Evolutionary conservation across 2,888 invertebrate species (phyloP).

Genomic region (Hofmannophila pseudospretella): DNA sequence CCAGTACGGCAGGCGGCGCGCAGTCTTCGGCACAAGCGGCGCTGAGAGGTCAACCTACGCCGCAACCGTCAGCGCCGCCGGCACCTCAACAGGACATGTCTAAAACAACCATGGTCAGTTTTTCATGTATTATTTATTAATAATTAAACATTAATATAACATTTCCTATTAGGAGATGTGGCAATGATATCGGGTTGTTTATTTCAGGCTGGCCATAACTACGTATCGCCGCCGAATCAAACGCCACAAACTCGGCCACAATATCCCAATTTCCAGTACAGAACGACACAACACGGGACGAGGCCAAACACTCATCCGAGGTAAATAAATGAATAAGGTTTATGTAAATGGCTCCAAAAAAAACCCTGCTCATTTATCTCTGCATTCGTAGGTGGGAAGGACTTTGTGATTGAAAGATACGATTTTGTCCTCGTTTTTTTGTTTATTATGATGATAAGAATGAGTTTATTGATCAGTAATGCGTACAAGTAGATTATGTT

Average conservation of each 20-base stretch:
- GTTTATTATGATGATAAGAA: no score
- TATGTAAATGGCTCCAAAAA: no score
- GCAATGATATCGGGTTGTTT: not conserved
- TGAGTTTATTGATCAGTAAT: no score
- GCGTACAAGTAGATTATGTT: no score
- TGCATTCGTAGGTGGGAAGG: no score
- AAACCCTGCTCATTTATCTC: no score
- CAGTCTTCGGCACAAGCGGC: slow-evolving; percentile 46
- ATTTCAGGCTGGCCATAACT: slow-evolving; percentile 62
- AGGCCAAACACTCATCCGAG: slow-evolving; percentile 62
- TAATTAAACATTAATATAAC: no score
- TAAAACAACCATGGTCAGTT: slow-evolving; percentile 54
- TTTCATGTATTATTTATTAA: not conserved
- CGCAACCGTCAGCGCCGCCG: slow-evolving; percentile 61
- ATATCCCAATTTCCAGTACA: slow-evolving; percentile 54
- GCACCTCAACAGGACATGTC: slow-evolving; percentile 64
- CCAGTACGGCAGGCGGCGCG: slow-evolving; percentile 43
- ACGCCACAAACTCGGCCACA: slow-evolving; percentile 51
- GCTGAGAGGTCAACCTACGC: slow-evolving; percentile 52
- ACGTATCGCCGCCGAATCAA: slow-evolving; percentile 54
- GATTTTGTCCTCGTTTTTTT: no score
- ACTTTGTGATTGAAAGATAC: no score
- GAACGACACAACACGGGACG: slow-evolving; percentile 53
- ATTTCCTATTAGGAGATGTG: no score
- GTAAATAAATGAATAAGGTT: no score